These are phyloP conservation scores for Huso huso DNA, from an alignment of 2,797 vertebrate genomes.

Conservation along the genomic window DNA sequence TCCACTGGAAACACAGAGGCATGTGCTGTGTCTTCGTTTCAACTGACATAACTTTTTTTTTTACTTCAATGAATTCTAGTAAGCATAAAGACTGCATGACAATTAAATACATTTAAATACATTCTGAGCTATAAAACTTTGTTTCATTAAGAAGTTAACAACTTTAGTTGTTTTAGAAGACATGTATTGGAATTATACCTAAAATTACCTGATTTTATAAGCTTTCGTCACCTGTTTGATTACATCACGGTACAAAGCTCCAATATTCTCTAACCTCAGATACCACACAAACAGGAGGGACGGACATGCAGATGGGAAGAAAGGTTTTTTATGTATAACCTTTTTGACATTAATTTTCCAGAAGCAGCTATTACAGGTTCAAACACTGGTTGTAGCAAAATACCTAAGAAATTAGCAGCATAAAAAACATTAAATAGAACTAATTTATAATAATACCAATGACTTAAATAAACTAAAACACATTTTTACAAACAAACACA, in stretches of 20 bases:
- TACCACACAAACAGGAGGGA: neutral
- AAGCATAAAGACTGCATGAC: slow-evolving; percentile 71
- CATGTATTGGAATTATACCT: slow-evolving; percentile 51
- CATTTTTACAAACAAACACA: too few relatives aligned
- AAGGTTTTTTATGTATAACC: neutral
- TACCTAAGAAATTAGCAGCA: slow-evolving; percentile 40
- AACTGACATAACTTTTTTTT: slow-evolving; percentile 61
- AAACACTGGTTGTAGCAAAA: slow-evolving; percentile 10
- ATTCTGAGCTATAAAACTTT: slow-evolving; percentile 65
- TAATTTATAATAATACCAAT: slow-evolving; percentile 21
- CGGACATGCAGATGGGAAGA: slow-evolving; percentile 35
- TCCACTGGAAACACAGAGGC: too few relatives aligned
- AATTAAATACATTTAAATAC: slow-evolving; percentile 69
- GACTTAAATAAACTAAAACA: too few relatives aligned
- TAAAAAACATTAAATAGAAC: slow-evolving; percentile 20
- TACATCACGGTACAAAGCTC: slow-evolving; percentile 31
- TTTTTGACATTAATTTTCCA: slow-evolving; percentile 9
- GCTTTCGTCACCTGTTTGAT: slow-evolving; percentile 41
- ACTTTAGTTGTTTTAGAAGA: slow-evolving; percentile 59
- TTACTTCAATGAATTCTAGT: slow-evolving; percentile 69
- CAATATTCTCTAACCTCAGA: slow-evolving; percentile 11
- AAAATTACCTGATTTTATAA: slow-evolving; percentile 76
- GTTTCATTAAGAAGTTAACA: slow-evolving; percentile 63
- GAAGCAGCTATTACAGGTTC: slow-evolving; percentile 30
- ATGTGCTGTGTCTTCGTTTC: slow-evolving; percentile 20